phyloP scores from a whole-genome alignment of 2,797 vertebrate genomes.

The Anomalospiza imberbis region DNA sequence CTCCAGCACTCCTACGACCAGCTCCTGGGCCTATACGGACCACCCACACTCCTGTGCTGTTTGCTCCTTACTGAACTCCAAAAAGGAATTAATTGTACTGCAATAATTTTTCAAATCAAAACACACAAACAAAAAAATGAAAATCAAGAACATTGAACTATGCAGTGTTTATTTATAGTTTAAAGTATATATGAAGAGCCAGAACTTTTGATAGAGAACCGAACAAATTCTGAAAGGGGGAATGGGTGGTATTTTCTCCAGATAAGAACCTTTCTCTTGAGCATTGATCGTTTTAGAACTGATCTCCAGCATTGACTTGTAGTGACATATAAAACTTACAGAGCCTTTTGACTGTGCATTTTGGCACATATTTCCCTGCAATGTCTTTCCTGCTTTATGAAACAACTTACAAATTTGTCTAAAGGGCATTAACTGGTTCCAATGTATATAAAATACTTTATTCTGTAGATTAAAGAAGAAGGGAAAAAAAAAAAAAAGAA shows the following conservation, averaged over 20 bases:
- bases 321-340: constrained; percentile 65
- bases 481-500: constrained; percentile 38
- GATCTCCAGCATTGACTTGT: constrained; percentile 69
- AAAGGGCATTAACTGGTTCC: constrained; percentile 82
- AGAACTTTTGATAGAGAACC: constrained; percentile 80
- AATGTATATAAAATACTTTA: constrained; percentile 77
- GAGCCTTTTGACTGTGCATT: constrained; percentile 75
- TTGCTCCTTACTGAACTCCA: constrained; percentile 89
- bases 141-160: constrained; percentile 88
- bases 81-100: constrained; percentile 77
- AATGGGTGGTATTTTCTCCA: constrained; percentile 73
- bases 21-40: constrained; percentile 95
- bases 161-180: constrained; percentile 91
- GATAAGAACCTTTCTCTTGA: constrained; percentile 75
- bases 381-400: constrained; percentile 86
- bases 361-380: constrained; percentile 70
- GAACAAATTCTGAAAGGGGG: constrained; percentile 67
- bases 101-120: constrained; percentile 88
- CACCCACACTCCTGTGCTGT: constrained; percentile 91
- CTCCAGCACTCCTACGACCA: constrained; percentile 87
- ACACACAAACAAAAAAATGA: background rate
- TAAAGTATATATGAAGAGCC: constrained; percentile 78
- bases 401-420: constrained; percentile 81
- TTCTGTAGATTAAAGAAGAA: constrained; percentile 75
- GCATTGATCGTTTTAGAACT: constrained; percentile 69